Conservation (phyloP, 2,113 vertebrate genomes). For the Aspidoscelis tigris region DNA sequence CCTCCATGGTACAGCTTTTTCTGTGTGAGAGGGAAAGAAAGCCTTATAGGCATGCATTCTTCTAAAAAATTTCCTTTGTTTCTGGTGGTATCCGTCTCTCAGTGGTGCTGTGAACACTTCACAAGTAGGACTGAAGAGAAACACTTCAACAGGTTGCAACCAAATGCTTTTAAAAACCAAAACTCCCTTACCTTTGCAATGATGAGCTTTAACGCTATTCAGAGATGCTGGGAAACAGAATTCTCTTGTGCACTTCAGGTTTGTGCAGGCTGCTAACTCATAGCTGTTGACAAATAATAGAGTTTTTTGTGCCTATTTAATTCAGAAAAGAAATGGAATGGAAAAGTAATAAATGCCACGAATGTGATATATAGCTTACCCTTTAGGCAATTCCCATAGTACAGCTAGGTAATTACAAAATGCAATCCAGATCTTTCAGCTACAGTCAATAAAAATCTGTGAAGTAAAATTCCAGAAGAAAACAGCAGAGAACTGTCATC, state of each 20-base stretch:
- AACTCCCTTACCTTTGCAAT: not conserved
- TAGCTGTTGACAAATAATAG: slow-evolving; percentile 45
- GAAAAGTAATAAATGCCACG: slow-evolving; percentile 55
- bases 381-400: slow-evolving; percentile 54
- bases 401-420: slow-evolving; percentile 62
- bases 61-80: slow-evolving; percentile 32
- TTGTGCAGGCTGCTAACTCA: slow-evolving; percentile 26
- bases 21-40: slow-evolving; percentile 16
- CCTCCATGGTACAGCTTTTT: not conserved
- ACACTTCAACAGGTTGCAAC: slow-evolving; percentile 20
- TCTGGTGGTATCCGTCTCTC: not conserved
- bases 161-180: slow-evolving; percentile 10
- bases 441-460: slow-evolving; percentile 17
- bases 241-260: slow-evolving; percentile 12
- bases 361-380: slow-evolving; percentile 50
- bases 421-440: slow-evolving; percentile 43
- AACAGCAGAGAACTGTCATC: not conserved
- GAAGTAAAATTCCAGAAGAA: slow-evolving; percentile 35
- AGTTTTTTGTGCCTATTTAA: slow-evolving; percentile 44
- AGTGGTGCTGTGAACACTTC: slow-evolving; percentile 8
- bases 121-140: slow-evolving; percentile 3
- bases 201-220: slow-evolving; percentile 36
- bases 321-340: slow-evolving; percentile 41
- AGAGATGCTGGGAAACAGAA: slow-evolving; percentile 39
- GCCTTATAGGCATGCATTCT: not conserved